phyloP scores from a whole-genome alignment of 2,797 vertebrate species.

The Natrix natrix region DNA sequence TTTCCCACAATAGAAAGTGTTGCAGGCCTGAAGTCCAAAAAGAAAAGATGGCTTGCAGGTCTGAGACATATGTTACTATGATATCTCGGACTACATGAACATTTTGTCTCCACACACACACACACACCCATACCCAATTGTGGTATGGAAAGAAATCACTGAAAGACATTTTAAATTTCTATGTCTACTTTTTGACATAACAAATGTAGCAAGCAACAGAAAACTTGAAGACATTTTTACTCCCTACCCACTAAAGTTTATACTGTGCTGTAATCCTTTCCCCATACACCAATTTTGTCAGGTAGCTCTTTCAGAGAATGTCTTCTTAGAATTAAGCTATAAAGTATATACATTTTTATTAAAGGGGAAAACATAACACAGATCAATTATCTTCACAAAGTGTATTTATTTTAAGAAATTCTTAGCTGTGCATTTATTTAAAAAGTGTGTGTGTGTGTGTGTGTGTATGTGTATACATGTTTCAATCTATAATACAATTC shows the following conservation, averaged over 20 bases:
- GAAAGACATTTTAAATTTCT: background rate
- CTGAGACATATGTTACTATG: background rate
- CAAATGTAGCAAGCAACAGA: background rate
- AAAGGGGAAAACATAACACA: rapidly evolving
- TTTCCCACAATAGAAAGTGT: too few species aligned
- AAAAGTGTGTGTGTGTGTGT: too few species aligned
- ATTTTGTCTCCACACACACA: background rate
- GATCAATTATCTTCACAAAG: background rate
- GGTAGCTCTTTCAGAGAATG: background rate
- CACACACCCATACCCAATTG: background rate
- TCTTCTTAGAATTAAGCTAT: background rate
- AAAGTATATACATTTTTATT: background rate
- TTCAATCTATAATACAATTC: background rate
- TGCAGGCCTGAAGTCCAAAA: too few species aligned
- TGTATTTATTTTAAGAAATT: background rate
- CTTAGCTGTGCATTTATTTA: background rate
- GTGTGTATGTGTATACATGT: too few species aligned
- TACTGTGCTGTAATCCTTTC: background rate
- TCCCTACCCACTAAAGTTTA: background rate
- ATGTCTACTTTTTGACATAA: background rate
- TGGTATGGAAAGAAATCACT: background rate
- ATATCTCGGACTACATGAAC: background rate
- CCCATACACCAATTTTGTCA: background rate
- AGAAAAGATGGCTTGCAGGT: too few species aligned
- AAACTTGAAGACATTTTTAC: background rate